Conservation (phyloP, 2,113 vertebrate species). For the Oenanthe oenanthe region DNA sequence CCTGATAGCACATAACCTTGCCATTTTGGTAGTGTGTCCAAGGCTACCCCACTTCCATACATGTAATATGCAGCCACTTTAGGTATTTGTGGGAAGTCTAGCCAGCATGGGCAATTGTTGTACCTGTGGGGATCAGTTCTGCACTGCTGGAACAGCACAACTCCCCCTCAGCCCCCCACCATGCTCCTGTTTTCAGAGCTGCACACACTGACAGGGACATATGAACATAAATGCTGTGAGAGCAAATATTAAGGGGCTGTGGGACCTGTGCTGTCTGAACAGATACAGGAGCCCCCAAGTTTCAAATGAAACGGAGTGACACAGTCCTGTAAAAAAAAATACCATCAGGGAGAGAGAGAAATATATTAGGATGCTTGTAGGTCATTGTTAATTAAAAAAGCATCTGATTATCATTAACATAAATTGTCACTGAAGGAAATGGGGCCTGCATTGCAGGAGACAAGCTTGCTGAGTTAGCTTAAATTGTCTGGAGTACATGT, state of each 20-base stretch:
- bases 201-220: not conserved
- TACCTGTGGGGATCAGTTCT: not conserved
- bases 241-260: not conserved
- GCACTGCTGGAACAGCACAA: not conserved
- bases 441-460: conserved; percentile 14
- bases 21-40: not conserved
- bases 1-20: not conserved
- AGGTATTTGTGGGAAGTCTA: not conserved
- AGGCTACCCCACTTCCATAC: not conserved
- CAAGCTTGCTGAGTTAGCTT: conserved; percentile 41
- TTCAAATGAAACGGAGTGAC: conserved; percentile 21
- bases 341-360: not conserved
- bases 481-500: conserved; percentile 19
- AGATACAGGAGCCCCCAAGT: not conserved
- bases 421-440: conserved; percentile 62
- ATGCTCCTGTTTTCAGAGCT: not conserved
- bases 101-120: not conserved
- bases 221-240: not conserved
- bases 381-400: conserved; percentile 65
- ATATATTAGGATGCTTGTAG: conserved; percentile 53
- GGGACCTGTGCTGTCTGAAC: conserved; percentile 14
- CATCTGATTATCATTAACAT: conserved; percentile 64
- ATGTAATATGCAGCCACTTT: not conserved
- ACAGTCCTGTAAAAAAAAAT: conserved; percentile 25
- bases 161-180: not conserved